These are phyloP conservation scores for Chrysolina haemoptera DNA, from an alignment of 2,888 invertebrate genomes.

Conservation along the genomic window DNA sequence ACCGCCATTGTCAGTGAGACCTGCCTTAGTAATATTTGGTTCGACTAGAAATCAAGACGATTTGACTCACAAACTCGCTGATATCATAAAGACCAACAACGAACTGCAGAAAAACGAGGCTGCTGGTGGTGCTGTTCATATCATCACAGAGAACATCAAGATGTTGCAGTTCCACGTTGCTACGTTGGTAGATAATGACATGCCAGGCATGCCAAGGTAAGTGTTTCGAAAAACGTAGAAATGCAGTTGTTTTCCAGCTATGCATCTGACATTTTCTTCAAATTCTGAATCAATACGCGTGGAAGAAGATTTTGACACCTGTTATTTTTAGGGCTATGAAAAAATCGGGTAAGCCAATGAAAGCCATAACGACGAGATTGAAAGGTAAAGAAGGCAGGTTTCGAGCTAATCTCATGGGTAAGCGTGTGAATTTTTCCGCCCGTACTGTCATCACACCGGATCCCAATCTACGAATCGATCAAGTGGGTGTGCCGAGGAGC, in stretches of 20 bases:
- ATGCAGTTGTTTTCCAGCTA: too few species aligned
- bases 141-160: constrained; percentile 96
- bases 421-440: constrained; percentile 99
- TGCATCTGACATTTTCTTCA: background rate
- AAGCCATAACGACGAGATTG: constrained; percentile 95
- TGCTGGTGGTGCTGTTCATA: constrained; percentile 97
- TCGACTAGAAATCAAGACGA: constrained; percentile 99
- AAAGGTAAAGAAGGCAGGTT: constrained; percentile 99
- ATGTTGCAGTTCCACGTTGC: constrained; percentile 99
- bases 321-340: constrained; percentile 87
- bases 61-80: constrained; percentile 98
- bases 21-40: constrained; percentile 99
- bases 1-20: constrained; percentile 95
- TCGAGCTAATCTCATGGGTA: constrained; percentile 99
- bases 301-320: too few species aligned
- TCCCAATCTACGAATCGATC: constrained; percentile 94
- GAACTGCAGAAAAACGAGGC: constrained; percentile 96
- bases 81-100: constrained; percentile 98
- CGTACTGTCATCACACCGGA: constrained; percentile 98
- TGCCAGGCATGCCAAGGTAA: constrained; percentile 95
- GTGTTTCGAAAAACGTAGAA: constrained; percentile 24
- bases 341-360: constrained; percentile 98
- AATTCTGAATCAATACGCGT: background rate
- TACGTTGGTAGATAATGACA: constrained; percentile 98
- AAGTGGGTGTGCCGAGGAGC: constrained; percentile 97